Evolutionary conservation across 2,113 vertebrate genomes (phyloP), one percentile per base, ranked within the genome.

Genomic region (Hippocampus comes): DNA sequence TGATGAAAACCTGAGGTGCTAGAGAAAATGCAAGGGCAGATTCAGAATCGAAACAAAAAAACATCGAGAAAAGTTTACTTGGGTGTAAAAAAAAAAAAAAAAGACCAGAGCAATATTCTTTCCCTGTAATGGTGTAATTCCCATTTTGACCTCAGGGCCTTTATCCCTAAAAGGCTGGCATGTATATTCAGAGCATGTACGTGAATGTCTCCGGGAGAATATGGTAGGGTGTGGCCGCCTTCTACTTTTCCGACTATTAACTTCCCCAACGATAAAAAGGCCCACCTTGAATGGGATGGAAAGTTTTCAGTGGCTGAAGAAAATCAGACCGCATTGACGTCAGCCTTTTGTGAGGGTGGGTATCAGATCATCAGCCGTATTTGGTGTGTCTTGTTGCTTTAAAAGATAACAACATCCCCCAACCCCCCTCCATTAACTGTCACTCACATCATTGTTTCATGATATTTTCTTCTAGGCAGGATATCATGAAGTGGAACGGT

Each of bases 401-500:
- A 63, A 64, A 42, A 21, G 17, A 20, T 15, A 63, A 15, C 43
- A 63, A 15, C 43, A 7, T 9, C 55, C n/a, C 53, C 21, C 30
- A 2, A 9, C n/a, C 55, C 21, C 34, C 34, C 30, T 3, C 5
- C 27, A 17, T 34, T 9, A 34, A 34, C 59, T 17, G 34, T 68
- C 56, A 48, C 7, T 48, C 15, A 17, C 14, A 8, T 48, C 43
- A 48, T 17, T 25, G 23, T 48, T 48, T 66, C 25, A 43, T 65
- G 23, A 3, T 60, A 60, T 48, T 46, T 20, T 48, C 14, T 27
- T 66, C 77, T 86, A 99, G 97, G 89, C 97, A 99, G 91, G 97
- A 99, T 89, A 79, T 97, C 79, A 92, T 99, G 92, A 99, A 99
- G 79, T 99, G 97, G 97, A 99, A 99, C 75, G 97, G 97, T 77